phyloP scores from a whole-genome alignment of 2,888 invertebrate species.

The Drosophila incognita region DNA sequence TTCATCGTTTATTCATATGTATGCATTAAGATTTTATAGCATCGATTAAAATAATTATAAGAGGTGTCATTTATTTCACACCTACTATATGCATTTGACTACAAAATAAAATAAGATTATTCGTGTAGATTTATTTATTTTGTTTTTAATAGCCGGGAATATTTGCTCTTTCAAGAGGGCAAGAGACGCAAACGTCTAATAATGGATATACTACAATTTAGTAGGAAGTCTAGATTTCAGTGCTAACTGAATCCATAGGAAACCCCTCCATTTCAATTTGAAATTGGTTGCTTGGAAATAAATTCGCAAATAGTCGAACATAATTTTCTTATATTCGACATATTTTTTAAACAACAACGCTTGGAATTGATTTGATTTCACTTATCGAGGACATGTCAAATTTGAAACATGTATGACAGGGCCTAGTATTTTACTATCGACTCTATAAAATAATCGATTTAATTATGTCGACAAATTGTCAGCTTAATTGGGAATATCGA shows the following conservation, averaged over 20 bases:
- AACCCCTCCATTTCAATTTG: background rate
- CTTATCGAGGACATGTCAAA: background rate
- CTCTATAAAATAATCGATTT: background rate
- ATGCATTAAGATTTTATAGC: conserved; percentile 54
- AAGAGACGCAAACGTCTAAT: background rate
- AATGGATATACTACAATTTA: background rate
- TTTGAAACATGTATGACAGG: background rate
- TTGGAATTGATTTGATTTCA: background rate
- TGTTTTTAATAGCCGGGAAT: background rate
- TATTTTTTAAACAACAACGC: background rate
- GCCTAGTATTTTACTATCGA: background rate
- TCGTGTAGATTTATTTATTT: conserved; percentile 42
- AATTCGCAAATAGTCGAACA: background rate
- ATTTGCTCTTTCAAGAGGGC: background rate
- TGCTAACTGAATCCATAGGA: background rate
- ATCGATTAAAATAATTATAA: conserved; percentile 62
- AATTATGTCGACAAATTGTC: too few species aligned
- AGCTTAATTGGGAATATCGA: conserved; percentile 21
- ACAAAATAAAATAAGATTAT: conserved; percentile 69
- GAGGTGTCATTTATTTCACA: conserved; percentile 58
- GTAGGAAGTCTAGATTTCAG: background rate
- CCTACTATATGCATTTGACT: conserved; percentile 62
- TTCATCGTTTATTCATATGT: conserved; percentile 43
- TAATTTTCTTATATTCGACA: background rate
- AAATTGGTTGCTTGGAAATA: background rate